Percentiles rank a stretch among this genome's conserved stretches.
Evolutionary conservation across 2,113 vertebrate genomes (phyloP).

Genomic region (Salvelinus sp.): DNA sequence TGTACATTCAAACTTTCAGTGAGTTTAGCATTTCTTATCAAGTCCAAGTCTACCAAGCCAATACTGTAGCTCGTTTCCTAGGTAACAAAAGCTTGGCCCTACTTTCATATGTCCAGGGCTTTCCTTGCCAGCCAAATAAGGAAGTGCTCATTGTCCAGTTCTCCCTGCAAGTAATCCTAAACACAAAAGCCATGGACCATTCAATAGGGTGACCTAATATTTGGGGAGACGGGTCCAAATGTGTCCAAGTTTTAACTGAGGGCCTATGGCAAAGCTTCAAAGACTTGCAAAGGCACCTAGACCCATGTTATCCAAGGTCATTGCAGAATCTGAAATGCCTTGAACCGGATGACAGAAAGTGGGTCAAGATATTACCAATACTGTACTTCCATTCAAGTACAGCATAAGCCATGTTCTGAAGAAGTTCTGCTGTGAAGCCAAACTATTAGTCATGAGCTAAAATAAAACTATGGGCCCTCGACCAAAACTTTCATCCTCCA

Average conservation of each 20-base stretch:
- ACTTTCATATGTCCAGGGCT: slow-evolving; percentile 46
- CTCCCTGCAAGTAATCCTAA: slow-evolving; percentile 58
- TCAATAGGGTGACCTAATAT: slow-evolving; percentile 49
- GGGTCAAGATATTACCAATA: not conserved
- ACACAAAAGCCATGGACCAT: slow-evolving; percentile 61
- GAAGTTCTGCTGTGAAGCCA: not conserved
- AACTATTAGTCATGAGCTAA: not conserved
- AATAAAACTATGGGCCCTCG: not conserved
- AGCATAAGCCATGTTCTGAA: not conserved
- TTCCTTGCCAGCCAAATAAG: slow-evolving; percentile 63
- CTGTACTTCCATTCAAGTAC: not conserved
- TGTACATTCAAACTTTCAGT: not conserved
- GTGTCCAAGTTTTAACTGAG: not conserved
- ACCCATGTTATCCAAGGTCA: no score
- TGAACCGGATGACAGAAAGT: not conserved
- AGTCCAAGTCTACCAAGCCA: slow-evolving; percentile 14
- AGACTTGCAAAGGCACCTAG: no score
- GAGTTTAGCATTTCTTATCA: not conserved
- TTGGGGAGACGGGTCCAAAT: not conserved
- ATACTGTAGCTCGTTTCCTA: slow-evolving; percentile 47
- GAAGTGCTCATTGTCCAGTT: slow-evolving; percentile 72
- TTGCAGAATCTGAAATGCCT: no score
- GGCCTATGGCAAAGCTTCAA: not conserved
- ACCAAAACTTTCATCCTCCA: not conserved
- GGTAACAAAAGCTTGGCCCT: slow-evolving; percentile 44